These are phyloP conservation scores for Cyprinodon tularosa DNA, from an alignment of 2,113 vertebrate genomes.

Conservation along the genomic window DNA sequence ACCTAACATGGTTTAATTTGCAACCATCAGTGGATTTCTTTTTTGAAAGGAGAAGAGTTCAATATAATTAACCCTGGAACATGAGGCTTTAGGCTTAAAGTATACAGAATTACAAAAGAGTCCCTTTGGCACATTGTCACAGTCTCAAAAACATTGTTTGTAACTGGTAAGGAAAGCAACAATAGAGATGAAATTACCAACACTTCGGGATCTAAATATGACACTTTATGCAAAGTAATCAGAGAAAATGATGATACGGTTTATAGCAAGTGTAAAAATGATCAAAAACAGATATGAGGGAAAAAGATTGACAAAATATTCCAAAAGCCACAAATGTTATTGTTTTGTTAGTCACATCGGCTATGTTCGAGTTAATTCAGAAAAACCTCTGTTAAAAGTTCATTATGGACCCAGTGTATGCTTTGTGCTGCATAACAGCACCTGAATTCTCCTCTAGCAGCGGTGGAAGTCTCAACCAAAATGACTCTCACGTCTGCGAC, in stretches of 20 bases:
- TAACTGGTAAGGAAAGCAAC: neutral
- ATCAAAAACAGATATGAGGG: neutral
- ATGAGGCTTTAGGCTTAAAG: neutral
- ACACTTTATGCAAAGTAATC: neutral
- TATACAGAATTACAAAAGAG: neutral
- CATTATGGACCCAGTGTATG: neutral
- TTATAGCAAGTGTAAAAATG: neutral
- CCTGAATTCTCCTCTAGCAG: neutral
- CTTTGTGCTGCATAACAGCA: neutral
- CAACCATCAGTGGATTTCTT: neutral
- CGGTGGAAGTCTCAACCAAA: slow-evolving; percentile 24
- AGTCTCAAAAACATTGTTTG: neutral
- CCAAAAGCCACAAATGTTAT: neutral
- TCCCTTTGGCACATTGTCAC: neutral
- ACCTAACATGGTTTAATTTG: neutral
- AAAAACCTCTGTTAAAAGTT: neutral
- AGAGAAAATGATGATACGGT: neutral
- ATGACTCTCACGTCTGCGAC: slow-evolving; percentile 40
- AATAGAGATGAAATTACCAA: neutral
- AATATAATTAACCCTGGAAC: neutral
- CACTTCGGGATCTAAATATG: neutral
- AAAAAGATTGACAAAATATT: neutral
- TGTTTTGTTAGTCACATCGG: too few relatives aligned
- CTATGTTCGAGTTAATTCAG: neutral
- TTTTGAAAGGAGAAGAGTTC: slow-evolving; percentile 1